Evolutionary conservation across 2,888 invertebrate genomes (phyloP).

Genomic region (Orchesellides sinensis): DNA sequence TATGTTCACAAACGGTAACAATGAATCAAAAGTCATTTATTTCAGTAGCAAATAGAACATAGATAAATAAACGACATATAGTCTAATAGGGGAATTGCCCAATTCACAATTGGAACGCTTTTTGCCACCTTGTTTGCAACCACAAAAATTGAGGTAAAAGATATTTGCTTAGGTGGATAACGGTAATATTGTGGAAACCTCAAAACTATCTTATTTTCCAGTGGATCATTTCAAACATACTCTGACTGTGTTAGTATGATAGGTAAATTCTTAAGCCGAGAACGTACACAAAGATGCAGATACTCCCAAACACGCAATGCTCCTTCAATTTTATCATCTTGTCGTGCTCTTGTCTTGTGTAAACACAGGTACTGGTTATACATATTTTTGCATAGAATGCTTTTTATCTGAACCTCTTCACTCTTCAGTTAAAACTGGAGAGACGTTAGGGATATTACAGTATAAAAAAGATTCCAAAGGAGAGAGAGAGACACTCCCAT

Average conservation of each 20-base stretch:
- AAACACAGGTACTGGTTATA: too few relatives aligned
- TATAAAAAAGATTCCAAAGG: not conserved
- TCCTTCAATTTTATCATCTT: conserved; percentile 17
- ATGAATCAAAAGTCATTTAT: too few relatives aligned
- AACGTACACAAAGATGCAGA: not conserved
- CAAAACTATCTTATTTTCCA: not conserved
- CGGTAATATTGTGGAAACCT: not conserved
- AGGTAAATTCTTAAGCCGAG: not conserved
- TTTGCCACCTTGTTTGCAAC: too few relatives aligned
- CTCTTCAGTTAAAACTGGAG: not conserved
- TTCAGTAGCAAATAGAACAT: too few relatives aligned
- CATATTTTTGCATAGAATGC: conserved; percentile 34
- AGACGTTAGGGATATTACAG: not conserved
- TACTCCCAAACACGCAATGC: not conserved
- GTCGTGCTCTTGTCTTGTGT: conserved; percentile 45
- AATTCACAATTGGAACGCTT: too few relatives aligned
- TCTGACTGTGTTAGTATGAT: not conserved
- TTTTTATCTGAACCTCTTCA: conserved; percentile 14
- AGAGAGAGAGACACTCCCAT: not conserved
- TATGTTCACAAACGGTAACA: too few relatives aligned
- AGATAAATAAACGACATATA: too few relatives aligned
- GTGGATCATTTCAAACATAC: conserved; percentile 1
- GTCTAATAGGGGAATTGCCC: too few relatives aligned
- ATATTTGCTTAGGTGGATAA: too few relatives aligned
- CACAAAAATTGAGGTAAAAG: too few relatives aligned